phyloP scores from a whole-genome alignment of 2,113 vertebrate species.

The Oreochromis aureus region DNA sequence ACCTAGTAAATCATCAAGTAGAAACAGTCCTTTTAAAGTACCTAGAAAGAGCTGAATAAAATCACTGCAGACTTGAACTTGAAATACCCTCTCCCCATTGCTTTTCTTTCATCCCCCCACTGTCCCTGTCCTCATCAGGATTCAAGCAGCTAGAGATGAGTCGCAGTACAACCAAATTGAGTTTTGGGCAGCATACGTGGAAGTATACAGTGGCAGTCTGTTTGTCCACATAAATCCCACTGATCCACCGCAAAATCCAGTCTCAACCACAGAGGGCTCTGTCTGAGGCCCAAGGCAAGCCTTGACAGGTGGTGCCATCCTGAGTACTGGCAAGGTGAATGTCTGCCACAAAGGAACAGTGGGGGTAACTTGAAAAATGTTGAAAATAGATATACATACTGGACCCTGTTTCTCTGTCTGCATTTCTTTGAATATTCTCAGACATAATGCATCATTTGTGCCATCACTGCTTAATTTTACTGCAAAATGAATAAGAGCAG shows the following conservation, averaged over 20 bases:
- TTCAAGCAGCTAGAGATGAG: slow-evolving; percentile 32
- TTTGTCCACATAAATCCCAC: slow-evolving; percentile 57
- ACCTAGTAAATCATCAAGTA: background rate
- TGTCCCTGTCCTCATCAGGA: slow-evolving; percentile 7
- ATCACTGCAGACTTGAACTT: slow-evolving; percentile 7
- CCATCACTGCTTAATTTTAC: slow-evolving; percentile 39
- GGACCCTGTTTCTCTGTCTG: background rate
- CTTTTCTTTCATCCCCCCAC: background rate
- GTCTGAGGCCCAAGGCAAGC: slow-evolving; percentile 48
- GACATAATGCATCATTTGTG: slow-evolving; percentile 21
- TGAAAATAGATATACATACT: slow-evolving; percentile 7
- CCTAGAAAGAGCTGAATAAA: background rate
- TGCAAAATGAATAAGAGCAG: slow-evolving; percentile 30
- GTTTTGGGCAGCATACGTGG: slow-evolving; percentile 22
- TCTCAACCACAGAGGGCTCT: slow-evolving; percentile 46
- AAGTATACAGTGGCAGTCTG: slow-evolving; percentile 46
- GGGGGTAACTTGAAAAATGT: slow-evolving; percentile 43
- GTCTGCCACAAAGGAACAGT: slow-evolving; percentile 41
- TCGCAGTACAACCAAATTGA: slow-evolving; percentile 25
- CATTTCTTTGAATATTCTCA: background rate
- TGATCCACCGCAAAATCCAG: slow-evolving; percentile 65
- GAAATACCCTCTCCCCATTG: background rate
- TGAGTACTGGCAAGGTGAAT: slow-evolving; percentile 61
- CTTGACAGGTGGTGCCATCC: slow-evolving; percentile 49
- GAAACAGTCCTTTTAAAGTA: background rate